Evolutionary conservation across 2,797 vertebrate species (phyloP).

Genomic region (Cercopithecus hamlyni): DNA sequence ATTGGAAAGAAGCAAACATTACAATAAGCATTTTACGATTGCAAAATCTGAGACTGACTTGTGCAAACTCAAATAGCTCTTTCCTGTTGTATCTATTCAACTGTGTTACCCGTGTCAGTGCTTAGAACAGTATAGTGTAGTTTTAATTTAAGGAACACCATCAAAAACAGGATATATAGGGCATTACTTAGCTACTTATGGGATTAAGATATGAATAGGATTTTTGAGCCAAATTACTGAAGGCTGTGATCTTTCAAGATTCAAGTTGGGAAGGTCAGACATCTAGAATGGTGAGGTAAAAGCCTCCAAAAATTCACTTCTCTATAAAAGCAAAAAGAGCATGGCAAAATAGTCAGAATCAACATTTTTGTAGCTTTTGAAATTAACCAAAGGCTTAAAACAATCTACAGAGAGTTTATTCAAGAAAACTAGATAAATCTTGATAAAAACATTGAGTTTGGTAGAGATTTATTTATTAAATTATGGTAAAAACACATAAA

Average conservation of each 20-base stretch:
- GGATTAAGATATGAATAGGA: neutral
- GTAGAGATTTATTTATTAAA: neutral
- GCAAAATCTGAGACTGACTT: neutral
- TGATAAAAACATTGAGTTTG: neutral
- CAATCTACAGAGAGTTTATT: neutral
- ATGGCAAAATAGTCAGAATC: neutral
- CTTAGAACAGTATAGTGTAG: neutral
- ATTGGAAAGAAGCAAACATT: neutral
- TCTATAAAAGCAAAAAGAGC: neutral
- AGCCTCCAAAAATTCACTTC: neutral
- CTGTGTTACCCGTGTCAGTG: neutral
- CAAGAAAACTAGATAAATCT: neutral
- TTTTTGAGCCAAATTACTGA: conserved; percentile 20
- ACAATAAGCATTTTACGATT: neutral
- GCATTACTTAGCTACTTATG: neutral
- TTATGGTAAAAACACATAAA: neutral
- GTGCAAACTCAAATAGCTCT: neutral
- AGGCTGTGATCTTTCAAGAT: neutral
- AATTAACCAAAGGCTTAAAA: neutral
- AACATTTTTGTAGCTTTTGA: neutral
- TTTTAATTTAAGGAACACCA: conserved; percentile 1
- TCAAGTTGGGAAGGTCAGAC: neutral
- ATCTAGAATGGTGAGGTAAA: neutral
- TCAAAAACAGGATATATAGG: neutral
- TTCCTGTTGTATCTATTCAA: neutral